Percentiles rank a stretch among this genome's conserved stretches.
These are phyloP conservation scores for Sandelia bainsii DNA, from an alignment of 2,797 vertebrate genomes.

Conservation along the genomic window DNA sequence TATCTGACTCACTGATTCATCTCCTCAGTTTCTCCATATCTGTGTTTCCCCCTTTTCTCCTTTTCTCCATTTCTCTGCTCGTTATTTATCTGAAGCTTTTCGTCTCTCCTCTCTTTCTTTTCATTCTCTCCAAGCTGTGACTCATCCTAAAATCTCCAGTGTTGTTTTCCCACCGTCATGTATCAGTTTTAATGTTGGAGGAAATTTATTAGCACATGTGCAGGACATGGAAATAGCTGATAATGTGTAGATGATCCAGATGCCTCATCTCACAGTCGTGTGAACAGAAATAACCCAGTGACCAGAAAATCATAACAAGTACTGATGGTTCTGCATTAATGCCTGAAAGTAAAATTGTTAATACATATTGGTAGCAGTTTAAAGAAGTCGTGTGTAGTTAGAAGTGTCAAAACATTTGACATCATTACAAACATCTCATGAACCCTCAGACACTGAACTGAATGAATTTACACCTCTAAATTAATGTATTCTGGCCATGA, in stretches of 20 bases:
- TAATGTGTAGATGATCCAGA: slow-evolving; percentile 24
- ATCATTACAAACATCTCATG: not conserved
- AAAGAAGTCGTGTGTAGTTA: not conserved
- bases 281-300: slow-evolving; percentile 20
- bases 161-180: slow-evolving; percentile 15
- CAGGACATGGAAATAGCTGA: slow-evolving; percentile 34
- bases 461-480: not conserved
- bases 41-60: not conserved
- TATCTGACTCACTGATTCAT: slow-evolving; percentile 49
- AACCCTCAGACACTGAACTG: not conserved
- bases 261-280: slow-evolving; percentile 32
- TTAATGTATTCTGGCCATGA: too few relatives aligned
- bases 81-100: slow-evolving; percentile 8
- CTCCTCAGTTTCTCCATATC: slow-evolving; percentile 1
- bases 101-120: slow-evolving; percentile 16
- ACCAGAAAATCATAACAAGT: slow-evolving; percentile 9
- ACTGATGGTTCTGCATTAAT: slow-evolving; percentile 10
- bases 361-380: slow-evolving; percentile 1
- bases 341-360: not conserved
- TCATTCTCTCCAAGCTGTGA: slow-evolving; percentile 43
- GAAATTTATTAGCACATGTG: slow-evolving; percentile 40
- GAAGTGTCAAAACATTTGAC: not conserved
- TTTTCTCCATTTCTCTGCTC: slow-evolving; percentile 1
- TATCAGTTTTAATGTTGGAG: not conserved
- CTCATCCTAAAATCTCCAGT: slow-evolving; percentile 44